Evolutionary conservation across 1,140 invertebrate species (phyloP).

Genomic region (Varroa destructor): DNA sequence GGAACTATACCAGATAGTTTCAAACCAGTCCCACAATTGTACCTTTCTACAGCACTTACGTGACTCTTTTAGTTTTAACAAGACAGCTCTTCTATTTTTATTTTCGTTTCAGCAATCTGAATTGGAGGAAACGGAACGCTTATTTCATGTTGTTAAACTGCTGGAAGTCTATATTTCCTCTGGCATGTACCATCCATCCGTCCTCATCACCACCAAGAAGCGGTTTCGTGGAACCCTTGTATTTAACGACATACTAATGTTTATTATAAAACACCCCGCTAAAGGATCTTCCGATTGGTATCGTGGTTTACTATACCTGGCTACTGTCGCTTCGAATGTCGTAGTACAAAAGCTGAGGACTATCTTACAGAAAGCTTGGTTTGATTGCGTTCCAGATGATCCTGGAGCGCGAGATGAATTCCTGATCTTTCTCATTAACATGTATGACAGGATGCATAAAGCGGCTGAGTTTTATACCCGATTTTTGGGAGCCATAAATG

Average conservation of each 20-base stretch:
- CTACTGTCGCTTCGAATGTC: not conserved
- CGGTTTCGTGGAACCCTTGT: slow-evolving; percentile 1
- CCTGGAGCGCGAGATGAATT: not conserved
- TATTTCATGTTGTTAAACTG: slow-evolving; percentile 5
- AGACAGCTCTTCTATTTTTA: not conserved
- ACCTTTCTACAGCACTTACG: too few relatives aligned
- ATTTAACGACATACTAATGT: slow-evolving; percentile 2
- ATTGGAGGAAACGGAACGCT: slow-evolving; percentile 2
- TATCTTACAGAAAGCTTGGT: slow-evolving; percentile 18
- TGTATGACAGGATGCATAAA: slow-evolving; percentile 20
- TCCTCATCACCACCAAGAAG: slow-evolving; percentile 1
- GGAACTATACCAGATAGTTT: too few relatives aligned
- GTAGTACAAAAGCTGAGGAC: not conserved
- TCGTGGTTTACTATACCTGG: not conserved
- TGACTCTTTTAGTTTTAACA: not conserved
- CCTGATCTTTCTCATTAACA: not conserved
- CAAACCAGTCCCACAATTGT: too few relatives aligned
- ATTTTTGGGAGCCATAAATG: not conserved
- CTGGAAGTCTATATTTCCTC: slow-evolving; percentile 4
- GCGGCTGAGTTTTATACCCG: slow-evolving; percentile 1
- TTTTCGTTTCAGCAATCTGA: slow-evolving; percentile 7
- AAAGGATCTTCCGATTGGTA: not conserved
- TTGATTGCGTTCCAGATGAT: slow-evolving; percentile 5
- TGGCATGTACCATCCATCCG: slow-evolving; percentile 4
- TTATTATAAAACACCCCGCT: slow-evolving; percentile 1